These are phyloP conservation scores for Petrocephalus microphthalmus DNA, from an alignment of 2,113 vertebrate species.

Conservation along the genomic window DNA sequence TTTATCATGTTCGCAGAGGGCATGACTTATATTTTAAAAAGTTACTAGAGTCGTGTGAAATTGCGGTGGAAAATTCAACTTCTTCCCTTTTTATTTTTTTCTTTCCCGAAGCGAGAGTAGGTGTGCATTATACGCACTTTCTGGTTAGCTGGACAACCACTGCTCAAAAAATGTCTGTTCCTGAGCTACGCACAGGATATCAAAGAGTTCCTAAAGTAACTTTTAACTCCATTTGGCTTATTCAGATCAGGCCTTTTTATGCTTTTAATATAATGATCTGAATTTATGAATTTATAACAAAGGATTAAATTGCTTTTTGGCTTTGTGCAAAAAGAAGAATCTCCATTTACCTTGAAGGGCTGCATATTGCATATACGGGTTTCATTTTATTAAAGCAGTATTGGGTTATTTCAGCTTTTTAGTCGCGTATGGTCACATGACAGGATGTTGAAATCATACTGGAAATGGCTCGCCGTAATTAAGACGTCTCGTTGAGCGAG, in stretches of 20 bases:
- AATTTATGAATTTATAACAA: constrained; percentile 7
- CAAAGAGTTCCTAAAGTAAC: constrained; percentile 11
- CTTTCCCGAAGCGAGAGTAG: constrained; percentile 9
- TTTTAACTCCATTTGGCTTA: background rate
- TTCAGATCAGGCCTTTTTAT: background rate
- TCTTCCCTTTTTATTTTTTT: background rate
- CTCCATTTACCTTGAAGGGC: background rate
- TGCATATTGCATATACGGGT: background rate
- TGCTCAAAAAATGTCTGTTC: background rate
- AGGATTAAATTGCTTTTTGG: background rate
- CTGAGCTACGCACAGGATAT: background rate
- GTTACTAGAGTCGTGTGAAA: constrained; percentile 37
- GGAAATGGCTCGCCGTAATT: background rate
- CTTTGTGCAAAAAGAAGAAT: background rate
- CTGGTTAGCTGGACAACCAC: background rate
- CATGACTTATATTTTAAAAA: constrained; percentile 23
- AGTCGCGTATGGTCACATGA: background rate
- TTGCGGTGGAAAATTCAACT: background rate
- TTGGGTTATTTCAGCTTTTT: background rate
- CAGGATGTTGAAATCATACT: background rate
- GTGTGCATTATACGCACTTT: background rate
- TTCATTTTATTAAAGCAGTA: background rate
- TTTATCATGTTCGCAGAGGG: constrained; percentile 30
- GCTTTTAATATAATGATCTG: constrained; percentile 2
- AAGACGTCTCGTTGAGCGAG: background rate